These are phyloP conservation scores for Haliclona indistincta DNA, from an alignment of 37 sponge, comb jelly and placozoan species.

Conservation along the genomic window DNA sequence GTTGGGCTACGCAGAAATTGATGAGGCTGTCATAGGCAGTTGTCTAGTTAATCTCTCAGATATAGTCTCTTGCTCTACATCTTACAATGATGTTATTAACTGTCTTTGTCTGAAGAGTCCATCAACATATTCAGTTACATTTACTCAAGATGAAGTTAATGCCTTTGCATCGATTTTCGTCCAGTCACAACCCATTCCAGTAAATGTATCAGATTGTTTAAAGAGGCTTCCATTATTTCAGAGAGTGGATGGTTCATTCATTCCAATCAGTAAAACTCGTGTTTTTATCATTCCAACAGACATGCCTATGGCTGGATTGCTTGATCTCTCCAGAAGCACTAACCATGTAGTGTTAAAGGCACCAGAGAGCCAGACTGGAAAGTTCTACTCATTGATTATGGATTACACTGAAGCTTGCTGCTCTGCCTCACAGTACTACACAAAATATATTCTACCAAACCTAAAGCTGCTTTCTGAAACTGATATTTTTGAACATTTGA, in stretches of 20 bases:
- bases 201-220: background rate
- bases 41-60: background rate
- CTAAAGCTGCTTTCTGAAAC: background rate
- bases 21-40: background rate
- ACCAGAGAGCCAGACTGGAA: background rate
- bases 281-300: constrained; percentile 1
- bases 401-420: constrained; percentile 10
- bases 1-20: constrained; percentile 27
- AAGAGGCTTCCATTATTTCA: constrained; percentile 8
- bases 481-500: constrained; percentile 3
- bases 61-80: too few species aligned
- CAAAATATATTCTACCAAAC: constrained; percentile 13
- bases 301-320: background rate
- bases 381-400: constrained; percentile 4
- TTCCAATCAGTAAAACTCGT: background rate
- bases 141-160: constrained; percentile 19
- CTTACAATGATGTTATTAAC: constrained; percentile 26
- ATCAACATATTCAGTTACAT: background rate
- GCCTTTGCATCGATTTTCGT: background rate
- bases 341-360: background rate
- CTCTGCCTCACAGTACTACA: too few species aligned
- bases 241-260: constrained; percentile 15
- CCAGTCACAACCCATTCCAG: background rate
- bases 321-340: background rate
- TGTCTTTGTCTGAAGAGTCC: constrained; percentile 18